Conservation (phyloP, 1,140 invertebrate species). For the honey bee (Apis mellifera) region Amel_HAv3.1 CM009939.2:2863001-2863500, state of each 20-base stretch:
- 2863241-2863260: background rate
- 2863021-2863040: constrained; percentile 88
- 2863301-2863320: background rate
- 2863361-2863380: background rate
- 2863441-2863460: too few relatives aligned
- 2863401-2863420: too few relatives aligned
- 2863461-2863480: too few relatives aligned
- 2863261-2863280: too few relatives aligned
- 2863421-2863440: too few relatives aligned
- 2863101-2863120: constrained; percentile 84
- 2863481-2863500: too few relatives aligned
- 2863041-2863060: constrained; percentile 89
- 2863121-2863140: constrained; percentile 75
- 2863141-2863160: background rate
- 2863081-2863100: constrained; percentile 89
- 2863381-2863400: too few relatives aligned
- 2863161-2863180: background rate
- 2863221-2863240: background rate
- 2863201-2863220: background rate
- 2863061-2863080: constrained; percentile 91
- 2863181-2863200: background rate
- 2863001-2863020: constrained; percentile 88
- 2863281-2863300: too few relatives aligned
- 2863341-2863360: constrained; percentile 80
- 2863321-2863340: background rate